phyloP scores from a whole-genome alignment of 2,113 vertebrate genomes.

The Oryzias javanicus region DNA sequence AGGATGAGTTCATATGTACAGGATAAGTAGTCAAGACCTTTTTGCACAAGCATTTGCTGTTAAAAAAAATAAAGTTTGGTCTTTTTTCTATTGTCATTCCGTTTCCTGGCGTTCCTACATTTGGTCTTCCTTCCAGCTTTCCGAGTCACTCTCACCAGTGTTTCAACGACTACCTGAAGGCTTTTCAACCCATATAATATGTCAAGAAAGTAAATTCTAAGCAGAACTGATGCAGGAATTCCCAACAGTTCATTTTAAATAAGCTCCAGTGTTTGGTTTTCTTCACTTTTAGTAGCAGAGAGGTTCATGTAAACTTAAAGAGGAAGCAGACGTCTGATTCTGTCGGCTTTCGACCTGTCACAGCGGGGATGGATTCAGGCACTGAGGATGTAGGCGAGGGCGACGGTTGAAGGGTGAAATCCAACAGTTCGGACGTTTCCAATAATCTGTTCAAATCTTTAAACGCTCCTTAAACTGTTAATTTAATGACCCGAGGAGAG shows the following conservation, averaged over 20 bases:
- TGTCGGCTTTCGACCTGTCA: background rate
- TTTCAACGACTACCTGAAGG: constrained; percentile 53
- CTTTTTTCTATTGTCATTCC: constrained; percentile 44
- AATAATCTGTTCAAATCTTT: too few species aligned
- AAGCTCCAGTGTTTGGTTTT: background rate
- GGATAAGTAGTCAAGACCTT: constrained; percentile 39
- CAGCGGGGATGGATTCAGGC: constrained; percentile 13
- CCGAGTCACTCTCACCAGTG: constrained; percentile 32
- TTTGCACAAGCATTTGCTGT: constrained; percentile 19
- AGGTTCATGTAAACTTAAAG: constrained; percentile 33
- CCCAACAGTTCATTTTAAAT: constrained; percentile 12
- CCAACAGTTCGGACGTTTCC: too few species aligned
- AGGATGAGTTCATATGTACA: constrained; percentile 51
- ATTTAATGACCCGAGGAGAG: too few species aligned
- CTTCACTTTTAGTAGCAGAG: background rate
- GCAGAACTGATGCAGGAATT: constrained; percentile 28
- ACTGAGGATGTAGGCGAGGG: background rate
- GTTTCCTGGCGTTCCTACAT: constrained; percentile 68
- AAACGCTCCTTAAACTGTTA: too few species aligned
- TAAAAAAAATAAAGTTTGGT: constrained; percentile 73
- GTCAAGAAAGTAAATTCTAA: background rate
- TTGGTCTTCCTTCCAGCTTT: constrained; percentile 44
- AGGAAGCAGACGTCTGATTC: background rate
- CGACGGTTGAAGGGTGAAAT: background rate
- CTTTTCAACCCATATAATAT: background rate